Evolutionary conservation across 2,888 invertebrate genomes (phyloP).

Genomic region (Dicyrtoma fusca): DNA sequence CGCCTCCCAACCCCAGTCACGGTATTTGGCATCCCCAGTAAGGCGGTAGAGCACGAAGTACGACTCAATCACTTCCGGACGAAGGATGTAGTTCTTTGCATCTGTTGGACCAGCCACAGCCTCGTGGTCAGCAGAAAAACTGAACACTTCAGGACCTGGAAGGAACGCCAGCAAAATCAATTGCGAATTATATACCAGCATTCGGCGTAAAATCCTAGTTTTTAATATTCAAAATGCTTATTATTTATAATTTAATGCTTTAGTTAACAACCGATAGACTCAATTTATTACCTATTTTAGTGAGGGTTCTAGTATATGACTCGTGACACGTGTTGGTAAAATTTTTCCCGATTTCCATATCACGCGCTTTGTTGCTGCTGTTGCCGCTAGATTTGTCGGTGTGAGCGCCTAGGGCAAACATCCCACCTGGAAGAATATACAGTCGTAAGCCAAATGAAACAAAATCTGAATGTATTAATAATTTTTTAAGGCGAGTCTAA

Average conservation of each 20-base stretch:
- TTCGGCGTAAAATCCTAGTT: not conserved
- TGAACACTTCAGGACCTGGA: constrained; percentile 54
- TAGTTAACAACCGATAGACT: too few relatives aligned
- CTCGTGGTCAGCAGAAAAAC: constrained; percentile 50
- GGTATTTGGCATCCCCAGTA: constrained; percentile 87
- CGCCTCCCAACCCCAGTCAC: constrained; percentile 55
- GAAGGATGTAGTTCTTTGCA: constrained; percentile 92
- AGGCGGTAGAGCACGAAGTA: constrained; percentile 97
- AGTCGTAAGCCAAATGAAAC: too few relatives aligned
- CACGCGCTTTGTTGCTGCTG: constrained; percentile 41
- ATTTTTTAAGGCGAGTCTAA: too few relatives aligned
- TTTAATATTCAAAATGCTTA: not conserved
- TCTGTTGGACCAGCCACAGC: constrained; percentile 87
- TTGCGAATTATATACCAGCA: not conserved
- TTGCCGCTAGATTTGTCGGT: constrained; percentile 42
- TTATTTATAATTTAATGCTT: too few relatives aligned
- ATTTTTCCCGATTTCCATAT: constrained; percentile 48
- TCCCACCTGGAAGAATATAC: constrained; percentile 51
- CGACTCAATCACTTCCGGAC: constrained; percentile 95
- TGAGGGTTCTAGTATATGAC: constrained; percentile 67
- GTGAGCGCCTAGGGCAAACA: constrained; percentile 54
- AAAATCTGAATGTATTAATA: too few relatives aligned
- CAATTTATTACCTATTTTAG: constrained; percentile 59
- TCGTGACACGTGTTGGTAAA: constrained; percentile 44
- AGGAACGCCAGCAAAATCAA: not conserved